A percentile compares a stretch with the other conserved stretches of the same genome.
phyloP scores from a whole-genome alignment of 2,113 vertebrate genomes.

The Ceyx margarethae region DNA sequence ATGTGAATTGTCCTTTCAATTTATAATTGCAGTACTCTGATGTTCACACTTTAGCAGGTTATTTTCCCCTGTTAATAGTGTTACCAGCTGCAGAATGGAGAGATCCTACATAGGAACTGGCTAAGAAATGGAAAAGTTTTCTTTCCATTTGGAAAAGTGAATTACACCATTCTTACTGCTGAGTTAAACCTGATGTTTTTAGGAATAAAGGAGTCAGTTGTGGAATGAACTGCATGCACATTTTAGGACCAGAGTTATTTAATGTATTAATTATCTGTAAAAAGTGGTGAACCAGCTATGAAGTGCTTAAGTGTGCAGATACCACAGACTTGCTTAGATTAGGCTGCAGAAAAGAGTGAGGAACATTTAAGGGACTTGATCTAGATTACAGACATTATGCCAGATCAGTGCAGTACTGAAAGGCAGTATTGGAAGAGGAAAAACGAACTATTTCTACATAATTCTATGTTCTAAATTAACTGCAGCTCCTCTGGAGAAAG shows the following conservation, averaged over 20 bases:
- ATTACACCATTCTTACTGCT: neutral
- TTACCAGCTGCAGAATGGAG: neutral
- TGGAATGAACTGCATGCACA: neutral
- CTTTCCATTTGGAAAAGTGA: neutral
- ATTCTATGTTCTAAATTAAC: conserved; percentile 37
- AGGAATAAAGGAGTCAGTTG: neutral
- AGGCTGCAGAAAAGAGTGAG: neutral
- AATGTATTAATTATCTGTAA: neutral
- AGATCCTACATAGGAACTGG: neutral
- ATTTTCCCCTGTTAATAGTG: neutral
- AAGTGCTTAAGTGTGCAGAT: neutral
- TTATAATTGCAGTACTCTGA: neutral
- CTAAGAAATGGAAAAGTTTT: neutral
- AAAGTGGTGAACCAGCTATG: neutral
- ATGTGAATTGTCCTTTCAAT: accelerated
- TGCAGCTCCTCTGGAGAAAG: conserved; percentile 41
- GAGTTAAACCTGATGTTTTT: neutral
- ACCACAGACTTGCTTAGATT: neutral
- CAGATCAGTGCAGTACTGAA: neutral
- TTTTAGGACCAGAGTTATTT: neutral
- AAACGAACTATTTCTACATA: conserved; percentile 1
- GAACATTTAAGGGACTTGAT: neutral
- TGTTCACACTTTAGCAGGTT: neutral
- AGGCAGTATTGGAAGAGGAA: neutral
- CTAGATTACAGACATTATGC: neutral